Percentiles rank a stretch among this genome's conserved stretches.
phyloP scores from a whole-genome alignment of 2,797 vertebrate genomes.

The Okamejei kenojei region DNA sequence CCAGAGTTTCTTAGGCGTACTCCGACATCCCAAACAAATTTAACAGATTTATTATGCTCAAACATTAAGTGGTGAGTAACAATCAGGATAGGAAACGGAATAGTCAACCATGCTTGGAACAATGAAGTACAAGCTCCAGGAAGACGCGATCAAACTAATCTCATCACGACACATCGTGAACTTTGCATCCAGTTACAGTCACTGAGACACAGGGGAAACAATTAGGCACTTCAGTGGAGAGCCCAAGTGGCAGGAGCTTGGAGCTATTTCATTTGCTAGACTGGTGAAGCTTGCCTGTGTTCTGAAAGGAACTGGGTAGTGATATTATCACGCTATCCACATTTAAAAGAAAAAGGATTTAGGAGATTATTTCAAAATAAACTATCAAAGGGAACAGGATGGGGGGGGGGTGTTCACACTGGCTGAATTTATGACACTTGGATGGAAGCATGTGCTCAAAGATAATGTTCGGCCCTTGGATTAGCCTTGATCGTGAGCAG shows the following conservation, averaged over 20 bases:
- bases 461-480: not conserved
- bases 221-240: not conserved
- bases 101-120: not conserved
- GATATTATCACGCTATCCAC: not conserved
- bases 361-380: not conserved
- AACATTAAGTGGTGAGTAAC: not conserved
- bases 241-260: not conserved
- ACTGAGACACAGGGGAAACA: not conserved
- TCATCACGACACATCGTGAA: not conserved
- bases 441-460: not conserved
- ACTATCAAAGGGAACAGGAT: not conserved
- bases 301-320: not conserved
- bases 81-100: not conserved
- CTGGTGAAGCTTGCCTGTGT: not conserved
- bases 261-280: not conserved
- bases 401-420: not conserved
- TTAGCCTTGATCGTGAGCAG: not conserved
- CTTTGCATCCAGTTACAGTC: not conserved
- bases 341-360: not conserved
- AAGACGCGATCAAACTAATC: not conserved
- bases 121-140: not conserved
- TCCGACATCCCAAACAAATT: not conserved
- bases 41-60: not conserved
- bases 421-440: not conserved
- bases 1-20: not conserved